Evolutionary conservation across 2,888 invertebrate species (phyloP), one percentile per base, ranked within the genome.

Genomic region (Netelia fuscicornis): DNA sequence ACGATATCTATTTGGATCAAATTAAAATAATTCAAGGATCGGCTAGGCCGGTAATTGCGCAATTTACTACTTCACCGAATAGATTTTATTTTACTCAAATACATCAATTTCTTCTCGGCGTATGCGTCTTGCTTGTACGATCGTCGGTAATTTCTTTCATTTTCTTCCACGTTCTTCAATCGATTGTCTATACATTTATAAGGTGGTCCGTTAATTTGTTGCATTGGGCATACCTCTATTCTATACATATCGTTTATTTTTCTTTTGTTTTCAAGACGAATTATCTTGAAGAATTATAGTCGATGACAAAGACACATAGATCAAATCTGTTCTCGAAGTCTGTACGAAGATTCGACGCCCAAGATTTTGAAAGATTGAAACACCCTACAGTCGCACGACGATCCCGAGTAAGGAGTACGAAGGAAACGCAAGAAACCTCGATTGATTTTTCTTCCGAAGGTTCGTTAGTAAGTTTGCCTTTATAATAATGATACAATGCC

Each of bases 161-260:
- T 44, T 76, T 65, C 52, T 74, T 30, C 10, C 54, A 17, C 76
- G 54, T 8, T 80, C 65, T 83, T 71, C 84, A 79, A 87, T 87
- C 89, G 89, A 90, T 89, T 89, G 90, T 90, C 88, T 89, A 89
- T 88, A 89, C 88, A 88, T 87, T 86, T 81, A 87, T 83, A 83
- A 86, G 81, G 78, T 88, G 89, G 88, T 89, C 88, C 87, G 81
- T 88, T 86, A 84, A 86, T 79, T 85, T 89, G 76, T 84, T 68
- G 77, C 68, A 64, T 74, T 60, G 77, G 77, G 64, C 54, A 67
- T 78, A 37, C 54, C 54, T 87, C 87, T 84, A 85, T 81, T 68
- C 80, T 79, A 77, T 74, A 68, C 83, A 68, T 80, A 74, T 64
- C 76, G 81, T 10, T 67, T 65, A 52, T 58, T 83, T 48, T 42